Evolutionary conservation across 2,888 invertebrate species (phyloP), one percentile per base, ranked within the genome.

Genomic region (Melikaiella ostensackeni): DNA sequence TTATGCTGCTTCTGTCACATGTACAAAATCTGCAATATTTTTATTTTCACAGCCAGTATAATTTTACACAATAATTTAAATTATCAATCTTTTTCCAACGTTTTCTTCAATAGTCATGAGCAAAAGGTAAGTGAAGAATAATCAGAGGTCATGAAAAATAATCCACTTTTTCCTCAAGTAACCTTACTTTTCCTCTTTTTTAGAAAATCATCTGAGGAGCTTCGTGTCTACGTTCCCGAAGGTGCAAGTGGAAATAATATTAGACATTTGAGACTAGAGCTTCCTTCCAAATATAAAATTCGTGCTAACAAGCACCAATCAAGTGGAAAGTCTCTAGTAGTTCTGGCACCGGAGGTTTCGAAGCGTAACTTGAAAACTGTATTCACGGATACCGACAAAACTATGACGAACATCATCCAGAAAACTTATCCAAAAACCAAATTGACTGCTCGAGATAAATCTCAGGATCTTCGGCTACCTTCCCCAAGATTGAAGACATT

Each of bases 401-500:
- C 2, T 2, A 59, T 59, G 21, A 7, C 59, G 6, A 59, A 16
- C 1, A 6, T 27, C 7, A 24, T 33, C 2, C 33, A 70, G 21
- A 55, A 30, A 46, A n/a, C 13, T 50, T n/a, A 30, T 55, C 70
- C 70, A 50, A 70, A 70, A 33, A 70, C 50, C 3, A 55, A 70
- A 70, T 50, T 70, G 1, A 50, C 30, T 50, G 8, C 50, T 30
- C n/a, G 46, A 33, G 70, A 70, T 75, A 77, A 75, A 59, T 75
- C 79, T 75, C 8, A 38, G 27, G 70, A 61, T 66, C 42, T 1
- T 63, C 63, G 24, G 2, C 35, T 19, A 63, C 74, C 62, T 55
- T 79, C 61, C 27, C 82, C 89, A 9, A 84, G 89, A 74, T 75
- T 89, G 5, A 89, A 88, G 75, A 83, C 79, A 77, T 89, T 89